Evolutionary conservation across 2,888 invertebrate genomes (phyloP).

Genomic region (Rapana venosa): DNA sequence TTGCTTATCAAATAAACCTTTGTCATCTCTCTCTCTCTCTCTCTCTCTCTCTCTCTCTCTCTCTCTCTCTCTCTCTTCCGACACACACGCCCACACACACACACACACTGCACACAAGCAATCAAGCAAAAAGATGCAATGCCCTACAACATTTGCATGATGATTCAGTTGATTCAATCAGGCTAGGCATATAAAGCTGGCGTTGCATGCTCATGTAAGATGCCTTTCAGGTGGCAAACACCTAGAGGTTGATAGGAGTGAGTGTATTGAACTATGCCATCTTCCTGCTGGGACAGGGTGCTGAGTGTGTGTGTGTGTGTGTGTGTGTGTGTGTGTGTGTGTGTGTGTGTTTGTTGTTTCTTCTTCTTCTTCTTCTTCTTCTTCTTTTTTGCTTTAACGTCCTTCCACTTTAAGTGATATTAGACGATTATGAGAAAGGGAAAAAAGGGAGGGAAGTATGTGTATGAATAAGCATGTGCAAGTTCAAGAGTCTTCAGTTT

Average conservation of each 20-base stretch:
- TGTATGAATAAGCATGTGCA: too few relatives aligned
- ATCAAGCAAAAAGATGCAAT: neutral
- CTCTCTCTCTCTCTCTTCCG: slow-evolving; percentile 17
- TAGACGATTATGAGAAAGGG: too few relatives aligned
- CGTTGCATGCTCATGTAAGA: neutral
- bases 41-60: slow-evolving; percentile 26
- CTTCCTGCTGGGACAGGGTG: neutral
- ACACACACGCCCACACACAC: neutral
- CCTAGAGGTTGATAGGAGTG: neutral
- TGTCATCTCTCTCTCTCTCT: neutral
- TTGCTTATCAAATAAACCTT: neutral
- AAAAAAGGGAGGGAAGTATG: too few relatives aligned
- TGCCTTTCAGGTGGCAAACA: neutral
- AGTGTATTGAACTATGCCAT: neutral
- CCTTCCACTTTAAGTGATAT: too few relatives aligned
- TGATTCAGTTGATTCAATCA: neutral
- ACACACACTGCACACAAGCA: neutral
- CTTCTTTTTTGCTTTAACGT: too few relatives aligned
- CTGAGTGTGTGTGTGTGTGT: neutral
- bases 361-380: too few relatives aligned
- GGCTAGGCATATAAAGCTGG: neutral
- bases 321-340: neutral
- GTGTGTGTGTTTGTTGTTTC: too few relatives aligned
- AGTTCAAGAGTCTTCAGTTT: too few relatives aligned
- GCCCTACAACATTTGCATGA: neutral